Percentiles rank a stretch among this genome's conserved stretches.
These are phyloP conservation scores for Ormyrus labotus DNA, from an alignment of 2,888 invertebrate genomes.

Conservation along the genomic window DNA sequence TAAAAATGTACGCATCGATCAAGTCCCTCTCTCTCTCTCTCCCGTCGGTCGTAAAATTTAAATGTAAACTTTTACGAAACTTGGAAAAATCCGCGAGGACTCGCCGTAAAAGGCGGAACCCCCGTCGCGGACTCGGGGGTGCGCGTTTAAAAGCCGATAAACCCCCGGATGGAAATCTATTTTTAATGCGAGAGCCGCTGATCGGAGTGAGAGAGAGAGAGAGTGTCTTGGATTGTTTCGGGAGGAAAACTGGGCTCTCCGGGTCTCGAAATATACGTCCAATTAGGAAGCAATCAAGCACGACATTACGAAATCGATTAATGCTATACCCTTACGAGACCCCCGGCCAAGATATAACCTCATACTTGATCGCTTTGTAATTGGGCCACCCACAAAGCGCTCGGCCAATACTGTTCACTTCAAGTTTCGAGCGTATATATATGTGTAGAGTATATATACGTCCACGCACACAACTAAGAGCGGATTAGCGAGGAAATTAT, in stretches of 20 bases:
- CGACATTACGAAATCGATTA: constrained; percentile 26
- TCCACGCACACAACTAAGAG: too few relatives aligned
- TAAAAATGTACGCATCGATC: background rate
- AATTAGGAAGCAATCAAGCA: constrained; percentile 39
- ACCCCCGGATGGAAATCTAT: too few relatives aligned
- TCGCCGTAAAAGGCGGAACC: too few relatives aligned
- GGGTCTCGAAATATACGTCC: background rate
- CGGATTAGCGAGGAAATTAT: background rate
- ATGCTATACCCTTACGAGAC: background rate
- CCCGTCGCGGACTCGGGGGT: too few relatives aligned
- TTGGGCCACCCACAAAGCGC: constrained; percentile 22
- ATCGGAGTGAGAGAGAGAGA: background rate
- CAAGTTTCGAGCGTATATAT: background rate
- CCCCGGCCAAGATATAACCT: constrained; percentile 18
- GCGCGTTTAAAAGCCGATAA: too few relatives aligned
- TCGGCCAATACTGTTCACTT: too few relatives aligned
- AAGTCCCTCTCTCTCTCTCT: background rate
- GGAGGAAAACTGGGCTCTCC: background rate
- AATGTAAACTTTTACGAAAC: too few relatives aligned
- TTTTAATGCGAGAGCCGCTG: too few relatives aligned
- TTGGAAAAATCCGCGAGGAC: too few relatives aligned
- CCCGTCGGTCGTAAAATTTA: background rate
- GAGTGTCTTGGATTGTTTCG: background rate
- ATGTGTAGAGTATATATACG: background rate
- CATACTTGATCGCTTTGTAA: constrained; percentile 46